A percentile compares a stretch with the other conserved stretches of the same genome.
These are phyloP conservation scores for Argopecten irradians DNA, from an alignment of 1,140 invertebrate genomes.

Conservation along the genomic window DNA sequence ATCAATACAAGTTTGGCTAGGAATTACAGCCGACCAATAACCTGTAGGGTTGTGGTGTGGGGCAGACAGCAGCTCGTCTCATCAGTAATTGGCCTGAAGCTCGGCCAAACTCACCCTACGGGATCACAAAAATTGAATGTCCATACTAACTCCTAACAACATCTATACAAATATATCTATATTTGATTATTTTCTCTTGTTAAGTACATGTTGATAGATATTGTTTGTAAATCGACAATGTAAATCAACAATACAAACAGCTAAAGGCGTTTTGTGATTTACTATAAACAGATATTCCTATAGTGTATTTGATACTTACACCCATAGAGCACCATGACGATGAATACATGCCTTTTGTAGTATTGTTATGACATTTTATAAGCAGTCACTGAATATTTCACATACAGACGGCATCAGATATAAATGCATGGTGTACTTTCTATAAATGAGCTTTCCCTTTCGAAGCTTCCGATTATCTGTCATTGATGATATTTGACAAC, in stretches of 20 bases:
- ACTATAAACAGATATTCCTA: background rate
- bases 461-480: background rate
- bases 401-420: background rate
- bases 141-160: conserved; percentile 21
- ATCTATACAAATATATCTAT: background rate
- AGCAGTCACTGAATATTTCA: background rate
- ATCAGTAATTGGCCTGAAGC: background rate
- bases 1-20: conserved; percentile 7
- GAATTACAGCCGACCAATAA: conserved; percentile 9
- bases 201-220: conserved; percentile 12
- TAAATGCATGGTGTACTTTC: background rate
- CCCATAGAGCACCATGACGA: background rate
- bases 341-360: background rate
- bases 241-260: background rate
- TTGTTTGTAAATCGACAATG: background rate
- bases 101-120: background rate
- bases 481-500: background rate
- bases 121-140: background rate
- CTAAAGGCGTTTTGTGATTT: background rate
- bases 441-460: background rate
- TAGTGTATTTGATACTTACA: background rate
- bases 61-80: background rate
- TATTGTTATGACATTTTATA: background rate
- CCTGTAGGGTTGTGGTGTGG: background rate
- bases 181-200: conserved; percentile 3